A percentile compares a stretch with the other conserved stretches of the same genome.
Evolutionary conservation across 1,140 invertebrate genomes (phyloP).

Genomic region (Thrips palmi): DNA sequence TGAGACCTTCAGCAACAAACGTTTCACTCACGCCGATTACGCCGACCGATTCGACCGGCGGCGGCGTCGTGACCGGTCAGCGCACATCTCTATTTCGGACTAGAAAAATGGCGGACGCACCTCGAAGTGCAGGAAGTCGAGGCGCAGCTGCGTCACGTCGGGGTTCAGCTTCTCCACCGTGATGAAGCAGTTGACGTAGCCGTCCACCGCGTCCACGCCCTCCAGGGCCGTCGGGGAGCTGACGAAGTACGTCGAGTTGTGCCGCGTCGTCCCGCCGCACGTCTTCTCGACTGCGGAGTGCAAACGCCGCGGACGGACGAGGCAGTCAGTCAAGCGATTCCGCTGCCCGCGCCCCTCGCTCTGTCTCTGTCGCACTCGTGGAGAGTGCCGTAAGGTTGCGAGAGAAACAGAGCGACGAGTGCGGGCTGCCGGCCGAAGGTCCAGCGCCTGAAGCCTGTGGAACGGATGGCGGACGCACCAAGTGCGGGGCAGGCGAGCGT

Average conservation of each 20-base stretch:
- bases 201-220: conserved; percentile 16
- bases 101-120: conserved; percentile 23
- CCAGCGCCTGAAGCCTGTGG: no score
- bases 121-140: conserved; percentile 51
- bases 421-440: background rate
- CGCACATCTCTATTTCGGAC: background rate
- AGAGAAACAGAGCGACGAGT: background rate
- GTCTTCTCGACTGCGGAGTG: conserved; percentile 30
- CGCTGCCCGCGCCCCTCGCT: no score
- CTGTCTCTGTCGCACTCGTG: no score
- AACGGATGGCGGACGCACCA: conserved; percentile 29
- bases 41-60: background rate
- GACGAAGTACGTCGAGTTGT: conserved; percentile 34
- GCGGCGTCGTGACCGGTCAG: background rate
- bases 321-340: no score
- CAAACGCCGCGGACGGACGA: background rate
- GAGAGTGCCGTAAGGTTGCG: no score
- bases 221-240: no score
- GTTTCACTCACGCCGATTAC: no score
- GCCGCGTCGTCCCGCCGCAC: conserved; percentile 31
- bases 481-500: conserved; percentile 46
- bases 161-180: conserved; percentile 35
- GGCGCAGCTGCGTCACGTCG: conserved; percentile 39
- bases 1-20: background rate
- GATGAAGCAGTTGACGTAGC: conserved; percentile 31